phyloP scores from a whole-genome alignment of 2,888 invertebrate species.

The Charanyca ferruginea region DNA sequence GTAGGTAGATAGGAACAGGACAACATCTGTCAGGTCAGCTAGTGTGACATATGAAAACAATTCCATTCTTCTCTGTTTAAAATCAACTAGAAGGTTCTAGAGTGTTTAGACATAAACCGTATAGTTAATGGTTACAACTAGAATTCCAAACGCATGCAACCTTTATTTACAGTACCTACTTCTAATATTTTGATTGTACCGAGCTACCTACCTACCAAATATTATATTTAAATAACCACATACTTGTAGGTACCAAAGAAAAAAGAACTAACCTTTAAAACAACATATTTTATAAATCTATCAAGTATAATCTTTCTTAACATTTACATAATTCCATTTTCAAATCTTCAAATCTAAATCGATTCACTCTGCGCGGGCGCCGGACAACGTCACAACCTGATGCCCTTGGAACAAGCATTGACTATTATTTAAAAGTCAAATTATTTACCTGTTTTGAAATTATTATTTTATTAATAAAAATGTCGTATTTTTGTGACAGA shows the following conservation, averaged over 20 bases:
- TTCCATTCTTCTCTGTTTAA: too few species aligned
- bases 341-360: conserved; percentile 20
- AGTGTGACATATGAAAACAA: too few species aligned
- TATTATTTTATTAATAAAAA: conserved; percentile 13
- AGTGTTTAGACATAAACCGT: too few species aligned
- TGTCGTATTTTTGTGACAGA: conserved; percentile 9
- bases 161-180: too few species aligned
- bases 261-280: not conserved
- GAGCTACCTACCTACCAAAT: too few species aligned
- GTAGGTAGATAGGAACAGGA: too few species aligned
- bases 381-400: conserved; percentile 50
- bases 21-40: too few species aligned
- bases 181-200: too few species aligned
- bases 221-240: too few species aligned
- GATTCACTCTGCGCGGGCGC: conserved; percentile 10
- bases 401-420: conserved; percentile 57
- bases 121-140: too few species aligned
- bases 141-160: too few species aligned
- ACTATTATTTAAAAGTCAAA: conserved; percentile 62
- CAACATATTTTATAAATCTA: not conserved
- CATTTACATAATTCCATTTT: conserved; percentile 5
- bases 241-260: not conserved
- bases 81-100: too few species aligned
- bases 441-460: conserved; percentile 48
- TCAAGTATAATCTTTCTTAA: not conserved